Evolutionary conservation across 2,797 vertebrate species (phyloP).

Genomic region (Merluccius polli): DNA sequence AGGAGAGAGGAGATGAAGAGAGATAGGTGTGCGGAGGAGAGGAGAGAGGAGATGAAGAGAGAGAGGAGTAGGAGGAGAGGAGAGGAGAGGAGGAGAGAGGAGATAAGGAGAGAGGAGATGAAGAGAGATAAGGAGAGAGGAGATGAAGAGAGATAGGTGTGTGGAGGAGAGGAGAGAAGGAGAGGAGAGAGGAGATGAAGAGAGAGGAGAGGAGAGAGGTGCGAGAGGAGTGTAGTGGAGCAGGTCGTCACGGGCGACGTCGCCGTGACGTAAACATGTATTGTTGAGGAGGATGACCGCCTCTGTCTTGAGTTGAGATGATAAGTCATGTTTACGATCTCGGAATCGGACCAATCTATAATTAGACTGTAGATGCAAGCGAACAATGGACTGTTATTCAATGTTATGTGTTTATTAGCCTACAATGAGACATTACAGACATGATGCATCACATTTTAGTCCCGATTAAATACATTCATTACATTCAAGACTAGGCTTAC

Average conservation of each 20-base stretch:
- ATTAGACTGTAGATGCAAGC: not conserved
- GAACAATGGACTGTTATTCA: not conserved
- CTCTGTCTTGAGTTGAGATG: not conserved
- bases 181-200: not conserved
- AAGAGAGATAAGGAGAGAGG: not conserved
- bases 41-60: constrained; percentile 26
- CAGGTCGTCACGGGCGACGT: constrained; percentile 58
- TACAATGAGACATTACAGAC: not conserved
- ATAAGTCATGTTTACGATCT: not conserved
- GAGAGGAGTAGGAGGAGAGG: not conserved
- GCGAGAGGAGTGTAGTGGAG: constrained; percentile 55
- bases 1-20: too few relatives aligned
- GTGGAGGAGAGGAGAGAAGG: constrained; percentile 60
- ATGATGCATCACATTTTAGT: not conserved
- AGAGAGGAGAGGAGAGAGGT: constrained; percentile 38
- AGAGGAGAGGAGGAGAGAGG: not conserved
- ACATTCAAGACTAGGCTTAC: too few relatives aligned
- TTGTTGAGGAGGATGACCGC: constrained; percentile 35
- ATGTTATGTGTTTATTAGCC: not conserved
- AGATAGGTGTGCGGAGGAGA: constrained; percentile 29
- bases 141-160: not conserved
- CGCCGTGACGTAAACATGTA: constrained; percentile 60
- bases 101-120: not conserved
- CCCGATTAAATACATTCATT: not conserved
- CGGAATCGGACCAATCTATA: not conserved